Conservation (phyloP, 1,140 invertebrate species). For the Neodiprion fabricii region DNA sequence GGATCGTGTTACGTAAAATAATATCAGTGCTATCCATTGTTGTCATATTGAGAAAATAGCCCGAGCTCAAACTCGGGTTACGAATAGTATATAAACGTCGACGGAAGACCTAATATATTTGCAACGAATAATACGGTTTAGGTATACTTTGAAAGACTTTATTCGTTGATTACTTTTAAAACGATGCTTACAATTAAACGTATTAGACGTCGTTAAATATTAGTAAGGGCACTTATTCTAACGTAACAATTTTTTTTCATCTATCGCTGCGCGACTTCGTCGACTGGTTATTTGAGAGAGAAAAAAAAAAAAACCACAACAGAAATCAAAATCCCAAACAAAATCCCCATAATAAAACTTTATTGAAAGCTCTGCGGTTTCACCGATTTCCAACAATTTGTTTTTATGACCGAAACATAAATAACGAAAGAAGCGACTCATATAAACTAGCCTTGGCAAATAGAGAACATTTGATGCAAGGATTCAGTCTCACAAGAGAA, state of each 20-base stretch:
- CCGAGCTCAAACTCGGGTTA: no score
- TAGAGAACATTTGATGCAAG: background rate
- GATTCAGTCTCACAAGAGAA: background rate
- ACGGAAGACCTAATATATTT: no score
- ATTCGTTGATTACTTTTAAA: conserved; percentile 1
- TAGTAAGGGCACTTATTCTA: conserved; percentile 4
- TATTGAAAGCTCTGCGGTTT: no score
- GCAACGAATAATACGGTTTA: no score
- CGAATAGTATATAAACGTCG: no score
- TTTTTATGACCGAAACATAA: background rate
- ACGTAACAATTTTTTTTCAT: background rate
- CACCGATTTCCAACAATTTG: no score
- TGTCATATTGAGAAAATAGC: no score
- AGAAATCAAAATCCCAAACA: no score
- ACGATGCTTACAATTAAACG: background rate
- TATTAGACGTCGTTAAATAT: background rate
- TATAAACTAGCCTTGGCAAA: background rate
- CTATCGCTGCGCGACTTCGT: no score
- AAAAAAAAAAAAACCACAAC: background rate
- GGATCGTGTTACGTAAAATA: no score
- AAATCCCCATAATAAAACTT: no score
- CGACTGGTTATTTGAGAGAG: background rate
- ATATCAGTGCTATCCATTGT: no score
- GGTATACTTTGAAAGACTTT: background rate
- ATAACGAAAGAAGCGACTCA: background rate